Evolutionary conservation across 2,888 invertebrate species (phyloP).

Genomic region (Parelbella ahira): DNA sequence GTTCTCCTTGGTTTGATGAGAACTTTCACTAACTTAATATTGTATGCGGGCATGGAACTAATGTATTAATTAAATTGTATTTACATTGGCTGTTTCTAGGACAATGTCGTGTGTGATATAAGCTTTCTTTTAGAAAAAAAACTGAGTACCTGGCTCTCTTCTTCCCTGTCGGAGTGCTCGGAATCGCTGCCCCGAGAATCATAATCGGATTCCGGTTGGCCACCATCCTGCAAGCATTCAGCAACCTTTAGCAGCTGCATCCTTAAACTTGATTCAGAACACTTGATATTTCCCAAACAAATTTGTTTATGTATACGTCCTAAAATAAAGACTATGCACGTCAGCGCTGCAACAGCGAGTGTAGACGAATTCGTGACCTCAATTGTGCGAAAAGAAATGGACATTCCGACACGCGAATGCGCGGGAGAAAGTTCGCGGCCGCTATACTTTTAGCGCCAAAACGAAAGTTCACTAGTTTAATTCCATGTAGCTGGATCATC

Average conservation of each 20-base stretch:
- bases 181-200: conserved; percentile 75
- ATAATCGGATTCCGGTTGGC: conserved; percentile 67
- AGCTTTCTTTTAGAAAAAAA: conserved; percentile 4
- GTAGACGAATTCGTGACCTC: conserved; percentile 70
- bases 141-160: conserved; percentile 84
- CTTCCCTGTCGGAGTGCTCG: conserved; percentile 83
- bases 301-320: conserved; percentile 32
- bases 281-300: conserved; percentile 8
- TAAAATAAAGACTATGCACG: conserved; percentile 50
- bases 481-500: conserved; percentile 34
- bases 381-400: conserved; percentile 73
- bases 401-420: conserved; percentile 70
- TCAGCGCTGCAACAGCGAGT: conserved; percentile 56
- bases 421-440: conserved; percentile 68
- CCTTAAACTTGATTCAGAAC: conserved; percentile 22
- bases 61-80: conserved; percentile 21
- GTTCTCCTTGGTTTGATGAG: conserved; percentile 23
- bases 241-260: conserved; percentile 72
- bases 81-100: conserved; percentile 12
- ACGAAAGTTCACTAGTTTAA: conserved; percentile 57
- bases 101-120: background rate
- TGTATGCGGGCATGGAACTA: conserved; percentile 14
- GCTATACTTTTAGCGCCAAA: conserved; percentile 68
- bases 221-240: conserved; percentile 68
- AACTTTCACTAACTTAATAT: conserved; percentile 26